These are phyloP conservation scores for Sinhomidia bicolor DNA, from an alignment of 2,888 invertebrate genomes.

Conservation along the genomic window DNA sequence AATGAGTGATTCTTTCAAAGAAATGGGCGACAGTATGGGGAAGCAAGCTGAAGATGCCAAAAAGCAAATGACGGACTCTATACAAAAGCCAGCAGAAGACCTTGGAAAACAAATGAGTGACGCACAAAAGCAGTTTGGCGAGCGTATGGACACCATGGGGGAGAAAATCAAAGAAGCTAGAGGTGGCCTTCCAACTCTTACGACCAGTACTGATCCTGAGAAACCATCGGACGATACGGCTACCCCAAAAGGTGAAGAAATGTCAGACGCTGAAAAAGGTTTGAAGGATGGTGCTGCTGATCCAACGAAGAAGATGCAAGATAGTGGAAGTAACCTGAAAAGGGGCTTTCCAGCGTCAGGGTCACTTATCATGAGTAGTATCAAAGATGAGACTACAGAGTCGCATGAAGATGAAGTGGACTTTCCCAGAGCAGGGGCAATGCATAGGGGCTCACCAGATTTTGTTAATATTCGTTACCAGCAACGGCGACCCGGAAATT, in stretches of 20 bases:
- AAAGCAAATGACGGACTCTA: constrained; percentile 9
- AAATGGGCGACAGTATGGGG: neutral
- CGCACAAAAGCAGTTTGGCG: neutral
- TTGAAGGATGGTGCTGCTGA: neutral
- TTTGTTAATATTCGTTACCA: constrained; percentile 19
- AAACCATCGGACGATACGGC: neutral
- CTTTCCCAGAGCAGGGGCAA: constrained; percentile 34
- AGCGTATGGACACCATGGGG: neutral
- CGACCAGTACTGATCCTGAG: neutral
- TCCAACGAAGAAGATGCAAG: constrained; percentile 22
- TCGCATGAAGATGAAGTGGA: constrained; percentile 40
- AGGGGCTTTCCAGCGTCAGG: constrained; percentile 29
- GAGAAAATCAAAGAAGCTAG: neutral
- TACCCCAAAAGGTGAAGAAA: neutral
- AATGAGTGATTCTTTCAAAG: neutral
- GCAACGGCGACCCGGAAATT: constrained; percentile 4
- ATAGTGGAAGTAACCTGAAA: neutral
- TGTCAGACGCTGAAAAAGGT: constrained; percentile 12
- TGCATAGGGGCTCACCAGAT: constrained; percentile 31
- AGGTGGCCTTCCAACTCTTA: neutral
- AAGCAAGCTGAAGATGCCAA: constrained; percentile 5
- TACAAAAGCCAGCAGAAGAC: constrained; percentile 41
- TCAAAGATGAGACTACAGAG: constrained; percentile 35
- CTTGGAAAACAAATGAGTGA: constrained; percentile 28
- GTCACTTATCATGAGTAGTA: neutral